phyloP scores from a whole-genome alignment of 64 coral and sea anemone species.

The Orbicella faveolata region DNA sequence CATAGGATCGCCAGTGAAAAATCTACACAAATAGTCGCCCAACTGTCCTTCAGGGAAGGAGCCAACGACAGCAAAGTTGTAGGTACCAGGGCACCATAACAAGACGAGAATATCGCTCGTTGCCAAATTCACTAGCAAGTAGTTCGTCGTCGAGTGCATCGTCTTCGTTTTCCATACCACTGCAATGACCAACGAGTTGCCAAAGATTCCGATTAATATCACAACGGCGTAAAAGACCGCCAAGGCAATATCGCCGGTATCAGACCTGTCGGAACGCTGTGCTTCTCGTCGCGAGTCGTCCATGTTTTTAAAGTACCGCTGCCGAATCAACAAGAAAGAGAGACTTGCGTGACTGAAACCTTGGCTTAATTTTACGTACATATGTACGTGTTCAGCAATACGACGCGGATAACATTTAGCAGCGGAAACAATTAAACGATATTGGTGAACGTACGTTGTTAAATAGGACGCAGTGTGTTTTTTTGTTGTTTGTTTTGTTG shows the following conservation, averaged over 20 bases:
- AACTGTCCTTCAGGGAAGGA: background rate
- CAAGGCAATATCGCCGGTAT: background rate
- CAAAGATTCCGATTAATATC: conserved; percentile 7
- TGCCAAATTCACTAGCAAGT: conserved; percentile 38
- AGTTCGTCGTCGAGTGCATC: conserved; percentile 33
- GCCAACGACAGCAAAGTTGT: conserved; percentile 10
- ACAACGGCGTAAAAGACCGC: conserved; percentile 27
- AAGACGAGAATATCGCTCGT: conserved; percentile 28
- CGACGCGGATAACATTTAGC: too few relatives aligned
- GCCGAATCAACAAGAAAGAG: background rate
- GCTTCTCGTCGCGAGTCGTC: background rate
- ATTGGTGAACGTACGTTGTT: too few relatives aligned
- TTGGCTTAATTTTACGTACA: background rate
- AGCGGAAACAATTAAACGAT: too few relatives aligned
- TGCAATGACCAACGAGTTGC: conserved; percentile 25
- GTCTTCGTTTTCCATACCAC: conserved; percentile 27
- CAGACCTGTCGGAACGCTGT: background rate
- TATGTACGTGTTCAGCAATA: too few relatives aligned
- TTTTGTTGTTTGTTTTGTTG: too few relatives aligned
- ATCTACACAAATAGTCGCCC: conserved; percentile 11
- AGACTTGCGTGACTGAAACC: background rate
- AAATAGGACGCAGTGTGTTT: too few relatives aligned
- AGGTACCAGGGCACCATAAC: conserved; percentile 24
- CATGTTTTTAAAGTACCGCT: background rate
- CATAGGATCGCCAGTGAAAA: conserved; percentile 25